phyloP scores from a whole-genome alignment of 2,888 invertebrate species.

The Sminthurides aquaticus region DNA sequence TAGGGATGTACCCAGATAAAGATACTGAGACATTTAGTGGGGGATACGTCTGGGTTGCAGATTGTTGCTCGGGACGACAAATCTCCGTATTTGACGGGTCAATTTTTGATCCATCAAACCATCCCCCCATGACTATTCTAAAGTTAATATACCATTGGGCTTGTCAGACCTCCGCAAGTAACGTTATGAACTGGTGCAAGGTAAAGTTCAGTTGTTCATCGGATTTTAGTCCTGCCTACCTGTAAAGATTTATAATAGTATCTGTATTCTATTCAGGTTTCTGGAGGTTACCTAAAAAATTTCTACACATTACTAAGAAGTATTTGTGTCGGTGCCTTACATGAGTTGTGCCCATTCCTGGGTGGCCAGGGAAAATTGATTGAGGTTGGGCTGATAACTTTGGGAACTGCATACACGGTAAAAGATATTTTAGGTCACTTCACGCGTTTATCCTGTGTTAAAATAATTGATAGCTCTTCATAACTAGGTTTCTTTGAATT shows the following conservation, averaged over 20 bases:
- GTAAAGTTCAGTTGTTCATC: conserved; percentile 46
- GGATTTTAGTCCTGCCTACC: background rate
- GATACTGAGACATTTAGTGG: conserved; percentile 79
- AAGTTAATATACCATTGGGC: conserved; percentile 86
- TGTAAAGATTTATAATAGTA: background rate
- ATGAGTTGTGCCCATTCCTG: conserved; percentile 64
- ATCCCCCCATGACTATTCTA: conserved; percentile 71
- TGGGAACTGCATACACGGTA: conserved; percentile 58
- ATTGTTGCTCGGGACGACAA: conserved; percentile 75
- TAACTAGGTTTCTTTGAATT: background rate
- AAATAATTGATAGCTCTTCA: background rate
- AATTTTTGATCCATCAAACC: conserved; percentile 75
- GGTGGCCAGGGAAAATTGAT: conserved; percentile 66
- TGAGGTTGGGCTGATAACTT: conserved; percentile 74
- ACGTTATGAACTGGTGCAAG: conserved; percentile 80
- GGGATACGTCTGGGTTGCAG: conserved; percentile 85
- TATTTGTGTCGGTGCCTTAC: conserved; percentile 70
- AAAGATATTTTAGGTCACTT: background rate
- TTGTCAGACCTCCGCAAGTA: conserved; percentile 80
- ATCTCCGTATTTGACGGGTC: conserved; percentile 82
- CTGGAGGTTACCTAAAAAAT: conserved; percentile 60
- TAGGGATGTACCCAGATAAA: conserved; percentile 79
- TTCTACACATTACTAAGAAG: conserved; percentile 66
- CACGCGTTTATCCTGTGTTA: background rate
- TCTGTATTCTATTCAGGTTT: conserved; percentile 46